These are phyloP conservation scores for Corythucha ciliata DNA, from an alignment of 2,888 invertebrate species.

Conservation along the genomic window DNA sequence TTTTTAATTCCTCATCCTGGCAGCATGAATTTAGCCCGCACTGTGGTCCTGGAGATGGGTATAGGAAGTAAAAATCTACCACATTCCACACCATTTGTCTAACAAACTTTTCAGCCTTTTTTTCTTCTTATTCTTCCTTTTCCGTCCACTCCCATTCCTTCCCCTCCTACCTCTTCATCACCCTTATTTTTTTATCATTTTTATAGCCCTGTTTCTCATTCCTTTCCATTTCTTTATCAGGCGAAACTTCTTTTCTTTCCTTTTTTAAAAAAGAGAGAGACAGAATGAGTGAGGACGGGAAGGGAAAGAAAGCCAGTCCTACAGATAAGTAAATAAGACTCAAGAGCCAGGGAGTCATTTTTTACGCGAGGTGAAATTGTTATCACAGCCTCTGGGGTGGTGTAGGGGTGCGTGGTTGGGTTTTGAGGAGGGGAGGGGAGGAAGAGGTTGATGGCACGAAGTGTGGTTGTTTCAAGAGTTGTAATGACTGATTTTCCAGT, in stretches of 20 bases:
- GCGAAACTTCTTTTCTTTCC: conserved; percentile 26
- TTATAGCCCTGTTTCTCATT: conserved; percentile 31
- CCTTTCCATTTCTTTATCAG: conserved; percentile 32
- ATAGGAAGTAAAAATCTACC: conserved; percentile 26
- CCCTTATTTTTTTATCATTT: conserved; percentile 31
- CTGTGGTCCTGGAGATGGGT: no score
- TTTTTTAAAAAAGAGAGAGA: conserved; percentile 27
- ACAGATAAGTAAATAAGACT: conserved; percentile 33
- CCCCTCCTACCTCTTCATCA: no score
- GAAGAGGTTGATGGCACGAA: no score
- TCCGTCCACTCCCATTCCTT: conserved; percentile 16
- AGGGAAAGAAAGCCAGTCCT: no score
- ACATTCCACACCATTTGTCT: conserved; percentile 32
- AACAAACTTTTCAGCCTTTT: conserved; percentile 30
- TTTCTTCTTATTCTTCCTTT: no score
- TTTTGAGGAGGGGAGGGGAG: no score
- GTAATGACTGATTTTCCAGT: no score
- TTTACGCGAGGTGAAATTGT: conserved; percentile 1
- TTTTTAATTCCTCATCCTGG: conserved; percentile 34
- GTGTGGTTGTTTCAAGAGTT: no score
- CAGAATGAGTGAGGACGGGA: no score
- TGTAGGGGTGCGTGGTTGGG: no score
- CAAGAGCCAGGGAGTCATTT: neutral
- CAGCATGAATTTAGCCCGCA: no score
- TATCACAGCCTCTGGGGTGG: neutral